Conservation (phyloP, 1,140 invertebrate species). For the Ceratina australensis region DNA sequence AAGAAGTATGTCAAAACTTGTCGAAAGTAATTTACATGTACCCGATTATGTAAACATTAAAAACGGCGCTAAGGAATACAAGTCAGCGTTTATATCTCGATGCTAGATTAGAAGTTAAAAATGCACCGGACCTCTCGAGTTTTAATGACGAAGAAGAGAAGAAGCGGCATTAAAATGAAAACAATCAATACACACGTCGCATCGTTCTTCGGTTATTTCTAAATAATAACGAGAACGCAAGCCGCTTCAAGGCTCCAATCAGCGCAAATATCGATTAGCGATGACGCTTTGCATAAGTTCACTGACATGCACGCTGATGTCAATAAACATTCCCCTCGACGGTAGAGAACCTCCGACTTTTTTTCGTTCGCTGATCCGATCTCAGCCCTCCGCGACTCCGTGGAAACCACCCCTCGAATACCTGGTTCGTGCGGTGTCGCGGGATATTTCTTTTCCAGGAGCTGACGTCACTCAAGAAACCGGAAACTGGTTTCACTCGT, state of each 20-base stretch:
- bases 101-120: background rate
- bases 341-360: background rate
- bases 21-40: background rate
- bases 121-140: background rate
- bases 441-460: background rate
- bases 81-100: too few species aligned
- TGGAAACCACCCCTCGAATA: background rate
- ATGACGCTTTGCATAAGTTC: constrained; percentile 59
- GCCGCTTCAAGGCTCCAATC: constrained; percentile 41
- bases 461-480: constrained; percentile 38
- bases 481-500: constrained; percentile 45
- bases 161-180: background rate
- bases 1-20: background rate
- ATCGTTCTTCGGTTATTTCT: background rate
- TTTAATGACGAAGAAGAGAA: background rate
- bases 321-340: constrained; percentile 49
- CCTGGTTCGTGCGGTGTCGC: background rate
- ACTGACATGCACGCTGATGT: constrained; percentile 52
- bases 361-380: background rate
- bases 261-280: constrained; percentile 59
- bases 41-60: background rate
- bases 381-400: background rate
- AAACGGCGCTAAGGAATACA: background rate
- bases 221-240: constrained; percentile 53
- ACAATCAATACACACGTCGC: background rate